Evolutionary conservation across 2,113 vertebrate species (phyloP).

Genomic region (Dromiciops gliroides): DNA sequence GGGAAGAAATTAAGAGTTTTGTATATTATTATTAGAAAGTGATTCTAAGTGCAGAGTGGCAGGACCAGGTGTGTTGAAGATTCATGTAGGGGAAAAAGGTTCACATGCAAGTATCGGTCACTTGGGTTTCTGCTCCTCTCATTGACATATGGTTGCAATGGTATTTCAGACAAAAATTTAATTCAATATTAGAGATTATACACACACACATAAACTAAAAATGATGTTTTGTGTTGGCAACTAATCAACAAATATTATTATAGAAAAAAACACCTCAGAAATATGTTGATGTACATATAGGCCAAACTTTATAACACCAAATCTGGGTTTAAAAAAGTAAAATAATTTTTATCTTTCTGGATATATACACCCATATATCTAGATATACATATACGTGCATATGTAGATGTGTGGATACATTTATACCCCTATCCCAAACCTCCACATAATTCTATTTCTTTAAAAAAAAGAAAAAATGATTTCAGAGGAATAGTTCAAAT

Average conservation of each 20-base stretch:
- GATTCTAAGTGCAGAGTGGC: background rate
- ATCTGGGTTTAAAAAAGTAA: background rate
- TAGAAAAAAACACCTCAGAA: background rate
- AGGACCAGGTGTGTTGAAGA: slow-evolving; percentile 54
- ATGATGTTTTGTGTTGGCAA: background rate
- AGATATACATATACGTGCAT: background rate
- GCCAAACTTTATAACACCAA: background rate
- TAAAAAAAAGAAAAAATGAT: background rate
- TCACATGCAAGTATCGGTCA: slow-evolving; percentile 74
- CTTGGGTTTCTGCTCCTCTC: slow-evolving; percentile 22
- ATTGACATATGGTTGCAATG: background rate
- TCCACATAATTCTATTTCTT: background rate
- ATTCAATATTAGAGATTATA: background rate
- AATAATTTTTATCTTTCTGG: background rate
- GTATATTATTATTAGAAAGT: slow-evolving; percentile 31
- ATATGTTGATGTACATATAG: background rate
- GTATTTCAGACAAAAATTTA: background rate
- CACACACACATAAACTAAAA: background rate
- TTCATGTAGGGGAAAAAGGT: slow-evolving; percentile 32
- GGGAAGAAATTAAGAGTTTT: slow-evolving; percentile 13
- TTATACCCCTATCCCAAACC: background rate
- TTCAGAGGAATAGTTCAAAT: background rate
- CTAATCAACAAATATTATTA: background rate
- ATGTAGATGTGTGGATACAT: background rate
- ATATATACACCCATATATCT: background rate